Evolutionary conservation across 2,113 vertebrate species (phyloP).

Genomic region (Megatriorchis doriae): DNA sequence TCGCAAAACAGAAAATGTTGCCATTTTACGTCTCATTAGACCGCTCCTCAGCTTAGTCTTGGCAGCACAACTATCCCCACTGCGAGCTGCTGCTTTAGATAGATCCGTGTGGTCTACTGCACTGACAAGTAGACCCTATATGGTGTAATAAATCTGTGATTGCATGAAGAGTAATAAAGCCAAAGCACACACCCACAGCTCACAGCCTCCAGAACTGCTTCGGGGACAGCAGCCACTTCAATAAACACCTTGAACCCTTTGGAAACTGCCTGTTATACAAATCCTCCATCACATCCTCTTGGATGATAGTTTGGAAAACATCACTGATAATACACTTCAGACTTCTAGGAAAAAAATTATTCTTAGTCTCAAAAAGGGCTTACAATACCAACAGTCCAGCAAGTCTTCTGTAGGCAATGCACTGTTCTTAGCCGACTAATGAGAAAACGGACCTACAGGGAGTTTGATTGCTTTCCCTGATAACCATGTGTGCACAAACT

Average conservation of each 20-base stretch:
- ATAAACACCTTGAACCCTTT: not conserved
- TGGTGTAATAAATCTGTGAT: not conserved
- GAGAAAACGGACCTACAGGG: not conserved
- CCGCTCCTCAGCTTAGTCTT: not conserved
- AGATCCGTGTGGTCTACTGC: not conserved
- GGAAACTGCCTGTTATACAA: accelerated
- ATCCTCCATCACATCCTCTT: not conserved
- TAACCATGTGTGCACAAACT: not conserved
- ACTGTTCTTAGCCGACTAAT: accelerated
- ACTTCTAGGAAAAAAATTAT: not conserved
- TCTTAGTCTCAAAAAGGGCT: not conserved
- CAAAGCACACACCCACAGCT: not conserved
- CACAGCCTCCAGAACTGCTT: not conserved
- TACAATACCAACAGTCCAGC: not conserved
- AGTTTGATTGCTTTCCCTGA: not conserved
- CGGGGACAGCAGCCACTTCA: not conserved
- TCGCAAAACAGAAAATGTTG: not conserved
- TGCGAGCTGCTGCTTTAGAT: not conserved
- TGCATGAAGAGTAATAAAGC: not conserved
- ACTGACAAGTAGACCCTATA: not conserved
- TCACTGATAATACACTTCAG: not conserved
- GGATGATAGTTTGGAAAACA: not conserved
- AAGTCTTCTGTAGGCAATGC: not conserved
- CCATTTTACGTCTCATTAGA: not conserved
- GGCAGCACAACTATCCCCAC: not conserved